Evolutionary conservation across 64 coral and sea anemone genomes (phyloP).

Genomic region (Montipora sp.): DNA sequence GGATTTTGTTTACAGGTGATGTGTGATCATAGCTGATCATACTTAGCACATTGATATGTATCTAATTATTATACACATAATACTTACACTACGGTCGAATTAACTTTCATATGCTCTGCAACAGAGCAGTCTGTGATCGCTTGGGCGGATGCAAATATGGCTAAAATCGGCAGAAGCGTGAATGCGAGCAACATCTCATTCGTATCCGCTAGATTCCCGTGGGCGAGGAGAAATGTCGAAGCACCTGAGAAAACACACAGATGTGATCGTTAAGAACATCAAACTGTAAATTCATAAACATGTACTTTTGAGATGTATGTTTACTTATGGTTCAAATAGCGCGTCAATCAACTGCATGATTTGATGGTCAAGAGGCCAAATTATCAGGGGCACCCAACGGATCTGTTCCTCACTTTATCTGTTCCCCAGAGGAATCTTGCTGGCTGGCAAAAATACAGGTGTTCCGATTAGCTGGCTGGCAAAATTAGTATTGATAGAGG

Average conservation of each 20-base stretch:
- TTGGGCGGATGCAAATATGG: neutral
- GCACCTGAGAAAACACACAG: neutral
- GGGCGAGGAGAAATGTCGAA: neutral
- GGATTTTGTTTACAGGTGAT: neutral
- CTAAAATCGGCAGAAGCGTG: neutral
- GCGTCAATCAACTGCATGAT: neutral
- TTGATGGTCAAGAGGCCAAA: no score
- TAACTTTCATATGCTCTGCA: neutral
- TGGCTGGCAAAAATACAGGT: no score
- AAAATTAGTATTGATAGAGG: no score
- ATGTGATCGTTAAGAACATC: neutral
- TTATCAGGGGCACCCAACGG: no score
- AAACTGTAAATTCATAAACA: neutral
- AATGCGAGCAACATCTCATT: neutral
- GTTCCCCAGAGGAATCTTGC: no score
- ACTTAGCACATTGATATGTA: neutral
- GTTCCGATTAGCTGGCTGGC: no score
- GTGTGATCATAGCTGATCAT: neutral
- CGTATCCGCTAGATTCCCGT: neutral
- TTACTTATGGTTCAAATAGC: neutral
- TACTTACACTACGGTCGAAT: slow-evolving; percentile 2
- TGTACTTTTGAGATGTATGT: neutral
- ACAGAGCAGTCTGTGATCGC: neutral
- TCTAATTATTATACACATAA: neutral
- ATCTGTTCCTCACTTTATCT: no score